Evolutionary conservation across 2,888 invertebrate genomes (phyloP).

Genomic region (Macroteleia sp.): DNA sequence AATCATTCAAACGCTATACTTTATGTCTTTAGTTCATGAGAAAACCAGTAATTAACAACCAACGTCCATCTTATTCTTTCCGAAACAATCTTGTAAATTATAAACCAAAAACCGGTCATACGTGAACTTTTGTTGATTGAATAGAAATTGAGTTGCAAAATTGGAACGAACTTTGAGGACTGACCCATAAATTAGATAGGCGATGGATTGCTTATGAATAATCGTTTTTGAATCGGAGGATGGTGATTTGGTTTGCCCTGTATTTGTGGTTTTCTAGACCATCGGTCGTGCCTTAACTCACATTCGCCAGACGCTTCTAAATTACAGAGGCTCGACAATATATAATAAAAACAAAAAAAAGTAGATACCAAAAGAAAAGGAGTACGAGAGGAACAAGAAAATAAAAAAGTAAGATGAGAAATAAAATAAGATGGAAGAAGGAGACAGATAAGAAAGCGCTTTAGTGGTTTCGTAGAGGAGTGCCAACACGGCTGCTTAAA

Average conservation of each 20-base stretch:
- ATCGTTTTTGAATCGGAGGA: background rate
- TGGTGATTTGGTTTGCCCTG: constrained; percentile 21
- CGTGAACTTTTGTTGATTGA: constrained; percentile 18
- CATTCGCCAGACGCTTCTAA: constrained; percentile 40
- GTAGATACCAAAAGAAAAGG: constrained; percentile 4
- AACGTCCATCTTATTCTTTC: background rate
- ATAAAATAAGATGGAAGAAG: background rate
- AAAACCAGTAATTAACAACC: too few relatives aligned
- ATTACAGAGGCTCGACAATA: constrained; percentile 46
- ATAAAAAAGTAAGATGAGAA: background rate
- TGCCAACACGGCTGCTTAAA: constrained; percentile 59
- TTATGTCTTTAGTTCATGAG: too few relatives aligned
- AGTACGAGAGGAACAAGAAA: background rate
- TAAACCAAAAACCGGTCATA: constrained; percentile 5
- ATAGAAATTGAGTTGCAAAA: constrained; percentile 6
- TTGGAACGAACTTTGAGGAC: constrained; percentile 1
- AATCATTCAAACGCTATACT: too few relatives aligned
- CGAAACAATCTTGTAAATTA: constrained; percentile 18
- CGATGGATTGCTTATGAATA: constrained; percentile 16
- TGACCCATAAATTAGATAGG: constrained; percentile 34
- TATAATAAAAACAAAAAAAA: constrained; percentile 11
- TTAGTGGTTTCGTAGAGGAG: constrained; percentile 56
- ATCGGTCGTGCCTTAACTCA: background rate
- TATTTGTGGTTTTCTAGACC: constrained; percentile 38
- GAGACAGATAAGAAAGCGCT: constrained; percentile 54